Base-by-base conservation (phyloP, 2,888 invertebrate species). In the Thecocarcelia acutangulata region DNA sequence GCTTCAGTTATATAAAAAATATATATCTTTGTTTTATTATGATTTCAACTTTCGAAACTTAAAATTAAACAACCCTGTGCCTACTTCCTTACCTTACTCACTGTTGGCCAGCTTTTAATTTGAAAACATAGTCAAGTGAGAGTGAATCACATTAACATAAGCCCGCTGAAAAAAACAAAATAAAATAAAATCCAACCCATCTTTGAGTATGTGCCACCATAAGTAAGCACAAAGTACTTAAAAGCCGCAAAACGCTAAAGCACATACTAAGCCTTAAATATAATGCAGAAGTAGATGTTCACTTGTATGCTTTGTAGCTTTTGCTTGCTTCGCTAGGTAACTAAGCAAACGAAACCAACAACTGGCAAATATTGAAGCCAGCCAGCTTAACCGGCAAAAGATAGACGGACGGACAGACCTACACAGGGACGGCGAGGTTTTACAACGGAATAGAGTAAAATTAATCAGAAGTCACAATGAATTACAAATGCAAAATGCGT, bases 401-500 rank as follows among this genome's bases (percentile, higher is more conserved):
- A n/a, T n/a, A n/a, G n/a, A 64, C 52, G 44, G 56, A 33, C 24
- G 17, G 15, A 75, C 3, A 24, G 24, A 33, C 33, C 6, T 8
- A 3, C 6, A 9, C 8, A 8, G 9, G 6, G 5, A 33, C 6
- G 56, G 28, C 28, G 46, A 58, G 42, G 5, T 24, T 56, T 66
- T 61, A 61, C 76, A 33, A 8, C 33, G 19, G 72, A 72, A 40
- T 69, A 69, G 54, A 79, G 73, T 83, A 80, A 84, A 88, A 87
- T 89, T 88, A 89, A 87, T 86, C 87, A 87, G 88, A 88, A 89
- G 85, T 86, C 86, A 84, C 76, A 83, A 84, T 85, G 84, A 86
- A 85, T 85, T 89, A 87, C 86, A 87, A 88, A 88, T 88, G 88
- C 88, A 87, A 89, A 89, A 89, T 89, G 88, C 88, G 88, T 88